These are phyloP conservation scores for Vultur gryphus DNA, from an alignment of 2,797 vertebrate species.

Conservation along the genomic window DNA sequence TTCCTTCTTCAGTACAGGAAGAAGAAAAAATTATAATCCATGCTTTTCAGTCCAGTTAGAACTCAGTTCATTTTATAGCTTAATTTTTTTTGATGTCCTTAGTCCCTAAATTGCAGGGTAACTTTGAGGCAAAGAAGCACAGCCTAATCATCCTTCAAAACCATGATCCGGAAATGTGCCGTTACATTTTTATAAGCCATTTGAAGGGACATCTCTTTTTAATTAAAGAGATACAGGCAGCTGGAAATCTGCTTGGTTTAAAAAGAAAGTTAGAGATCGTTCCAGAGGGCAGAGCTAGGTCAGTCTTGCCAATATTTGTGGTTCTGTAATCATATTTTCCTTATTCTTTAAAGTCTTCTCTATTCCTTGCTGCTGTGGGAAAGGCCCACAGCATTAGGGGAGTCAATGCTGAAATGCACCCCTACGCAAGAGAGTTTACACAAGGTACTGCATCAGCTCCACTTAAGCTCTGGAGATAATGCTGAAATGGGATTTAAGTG, in stretches of 20 bases:
- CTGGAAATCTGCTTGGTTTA: not conserved
- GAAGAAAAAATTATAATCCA: not conserved
- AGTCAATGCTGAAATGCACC: not conserved
- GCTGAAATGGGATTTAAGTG: constrained; percentile 2
- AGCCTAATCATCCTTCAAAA: not conserved
- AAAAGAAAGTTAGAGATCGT: not conserved
- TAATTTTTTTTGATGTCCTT: not conserved
- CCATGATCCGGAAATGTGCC: not conserved
- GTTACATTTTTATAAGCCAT: not conserved
- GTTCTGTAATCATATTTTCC: not conserved
- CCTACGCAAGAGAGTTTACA: not conserved
- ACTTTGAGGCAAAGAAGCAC: not conserved
- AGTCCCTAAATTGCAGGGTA: not conserved
- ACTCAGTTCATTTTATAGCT: not conserved
- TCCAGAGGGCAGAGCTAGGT: not conserved
- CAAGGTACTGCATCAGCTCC: not conserved
- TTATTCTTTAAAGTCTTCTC: not conserved
- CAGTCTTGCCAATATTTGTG: not conserved
- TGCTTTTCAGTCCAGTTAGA: not conserved
- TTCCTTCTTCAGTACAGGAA: not conserved
- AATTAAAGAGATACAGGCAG: not conserved
- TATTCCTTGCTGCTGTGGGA: not conserved
- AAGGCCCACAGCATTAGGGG: not conserved
- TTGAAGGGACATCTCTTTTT: not conserved
- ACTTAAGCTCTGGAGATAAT: not conserved